These are phyloP conservation scores for Antechinus stuartii DNA, from an alignment of 2,113 vertebrate genomes.

Conservation along the genomic window DNA sequence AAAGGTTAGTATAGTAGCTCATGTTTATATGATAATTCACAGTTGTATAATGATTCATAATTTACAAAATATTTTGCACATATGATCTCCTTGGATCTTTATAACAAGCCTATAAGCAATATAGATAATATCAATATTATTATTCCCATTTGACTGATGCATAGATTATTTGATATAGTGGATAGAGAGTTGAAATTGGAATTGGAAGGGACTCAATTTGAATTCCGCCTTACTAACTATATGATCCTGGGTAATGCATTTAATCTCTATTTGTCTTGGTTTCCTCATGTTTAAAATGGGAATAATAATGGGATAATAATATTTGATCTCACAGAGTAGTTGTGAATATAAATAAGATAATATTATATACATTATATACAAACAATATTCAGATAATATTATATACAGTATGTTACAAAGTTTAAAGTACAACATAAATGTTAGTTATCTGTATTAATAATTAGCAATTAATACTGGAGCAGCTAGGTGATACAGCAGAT, in stretches of 20 bases:
- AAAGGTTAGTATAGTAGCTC: slow-evolving; percentile 31
- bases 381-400: not conserved
- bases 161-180: not conserved
- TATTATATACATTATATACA: not conserved
- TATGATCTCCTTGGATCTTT: not conserved
- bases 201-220: not conserved
- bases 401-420: not conserved
- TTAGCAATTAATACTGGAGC: not conserved
- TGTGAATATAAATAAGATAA: not conserved
- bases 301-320: not conserved
- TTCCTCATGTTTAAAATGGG: not conserved
- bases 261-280: not conserved
- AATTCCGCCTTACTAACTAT: not conserved
- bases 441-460: not conserved
- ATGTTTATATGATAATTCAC: not conserved
- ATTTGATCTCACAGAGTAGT: not conserved
- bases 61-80: not conserved
- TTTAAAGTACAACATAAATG: not conserved
- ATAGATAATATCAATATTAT: not conserved
- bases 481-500: no score
- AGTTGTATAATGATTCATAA: not conserved
- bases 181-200: not conserved
- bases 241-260: not conserved
- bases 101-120: not conserved
- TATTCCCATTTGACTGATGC: not conserved